Conservation (phyloP, 2,113 vertebrate genomes). For the Indicator maculatus region DNA sequence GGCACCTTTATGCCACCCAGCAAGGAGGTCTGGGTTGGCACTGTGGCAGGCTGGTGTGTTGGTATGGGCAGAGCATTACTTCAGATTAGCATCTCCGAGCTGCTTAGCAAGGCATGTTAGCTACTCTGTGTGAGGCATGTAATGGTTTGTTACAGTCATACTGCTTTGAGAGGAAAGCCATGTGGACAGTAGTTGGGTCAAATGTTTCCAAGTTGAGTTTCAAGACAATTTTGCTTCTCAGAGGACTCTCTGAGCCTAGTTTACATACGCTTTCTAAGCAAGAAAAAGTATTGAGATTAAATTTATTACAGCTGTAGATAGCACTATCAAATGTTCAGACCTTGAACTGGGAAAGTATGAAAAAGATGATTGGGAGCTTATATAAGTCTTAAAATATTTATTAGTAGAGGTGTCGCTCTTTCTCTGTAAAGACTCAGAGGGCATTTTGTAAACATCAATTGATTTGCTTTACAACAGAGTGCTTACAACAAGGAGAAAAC, state of each 20-base stretch:
- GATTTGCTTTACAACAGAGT: neutral
- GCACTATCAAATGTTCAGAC: neutral
- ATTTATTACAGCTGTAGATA: neutral
- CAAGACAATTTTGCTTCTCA: neutral
- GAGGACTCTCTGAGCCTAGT: neutral
- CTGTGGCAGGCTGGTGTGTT: neutral
- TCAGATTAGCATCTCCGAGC: neutral
- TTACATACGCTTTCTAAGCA: neutral
- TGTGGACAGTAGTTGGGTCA: neutral
- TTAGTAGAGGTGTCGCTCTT: neutral
- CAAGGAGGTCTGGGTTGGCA: neutral
- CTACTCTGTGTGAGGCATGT: fast-evolving
- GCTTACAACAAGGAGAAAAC: neutral
- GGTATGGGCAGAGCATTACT: neutral
- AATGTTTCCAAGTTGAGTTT: neutral
- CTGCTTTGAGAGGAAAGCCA: neutral
- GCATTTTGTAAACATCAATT: neutral
- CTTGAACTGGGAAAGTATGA: neutral
- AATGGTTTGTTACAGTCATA: fast-evolving
- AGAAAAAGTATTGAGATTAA: neutral
- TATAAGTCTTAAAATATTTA: neutral
- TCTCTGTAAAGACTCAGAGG: neutral
- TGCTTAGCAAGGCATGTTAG: neutral
- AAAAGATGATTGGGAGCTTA: neutral
- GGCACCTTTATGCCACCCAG: neutral